These are phyloP conservation scores for Lepidurus packardi DNA, from an alignment of 1,140 invertebrate genomes.

Conservation along the genomic window DNA sequence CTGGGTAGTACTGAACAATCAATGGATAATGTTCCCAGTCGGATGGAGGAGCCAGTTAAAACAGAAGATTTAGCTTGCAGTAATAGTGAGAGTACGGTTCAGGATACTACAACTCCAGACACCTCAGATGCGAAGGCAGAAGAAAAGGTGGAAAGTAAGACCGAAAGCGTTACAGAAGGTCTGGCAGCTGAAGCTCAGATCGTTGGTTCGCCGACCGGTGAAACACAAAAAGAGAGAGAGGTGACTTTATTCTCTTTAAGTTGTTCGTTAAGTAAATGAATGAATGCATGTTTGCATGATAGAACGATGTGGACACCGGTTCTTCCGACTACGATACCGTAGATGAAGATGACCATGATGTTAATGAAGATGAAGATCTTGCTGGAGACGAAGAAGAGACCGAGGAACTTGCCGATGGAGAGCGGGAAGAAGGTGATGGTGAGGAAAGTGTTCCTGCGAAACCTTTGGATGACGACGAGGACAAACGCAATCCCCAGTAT, in stretches of 20 bases:
- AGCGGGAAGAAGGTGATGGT: conserved; percentile 46
- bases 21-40: not conserved
- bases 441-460: conserved; percentile 47
- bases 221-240: not conserved
- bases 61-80: not conserved
- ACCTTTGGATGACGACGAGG: conserved; percentile 85
- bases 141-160: not conserved
- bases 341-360: conserved; percentile 38
- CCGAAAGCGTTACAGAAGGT: not conserved
- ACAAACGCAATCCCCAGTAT: conserved; percentile 91
- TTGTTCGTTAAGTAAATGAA: not conserved
- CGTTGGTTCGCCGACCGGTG: not conserved
- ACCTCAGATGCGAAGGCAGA: not conserved
- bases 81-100: not conserved
- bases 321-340: conserved; percentile 37
- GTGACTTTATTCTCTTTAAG: not conserved
- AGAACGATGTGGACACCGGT: not conserved
- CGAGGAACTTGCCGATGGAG: conserved; percentile 42
- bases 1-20: not conserved
- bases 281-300: not conserved
- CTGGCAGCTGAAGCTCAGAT: not conserved
- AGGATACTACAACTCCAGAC: not conserved
- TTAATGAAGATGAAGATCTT: conserved; percentile 41
- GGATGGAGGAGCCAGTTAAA: not conserved
- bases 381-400: conserved; percentile 40